phyloP scores from a whole-genome alignment of 2,888 invertebrate species.

The Ormyrus labotus region DNA sequence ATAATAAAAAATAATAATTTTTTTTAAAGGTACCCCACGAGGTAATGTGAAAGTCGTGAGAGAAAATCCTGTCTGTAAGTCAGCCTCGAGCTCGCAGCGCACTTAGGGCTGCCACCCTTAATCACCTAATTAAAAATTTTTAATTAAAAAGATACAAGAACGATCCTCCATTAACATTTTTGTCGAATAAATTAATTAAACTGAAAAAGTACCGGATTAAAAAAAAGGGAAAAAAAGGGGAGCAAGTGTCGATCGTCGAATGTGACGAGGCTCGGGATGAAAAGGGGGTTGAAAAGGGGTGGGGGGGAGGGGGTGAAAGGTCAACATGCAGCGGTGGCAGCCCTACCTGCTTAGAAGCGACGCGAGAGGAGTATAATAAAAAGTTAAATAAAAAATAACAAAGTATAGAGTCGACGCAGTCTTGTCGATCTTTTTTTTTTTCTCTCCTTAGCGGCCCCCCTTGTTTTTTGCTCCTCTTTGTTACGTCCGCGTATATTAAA shows the following conservation, averaged over 20 bases:
- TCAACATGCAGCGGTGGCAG: constrained; percentile 5
- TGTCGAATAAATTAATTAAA: neutral
- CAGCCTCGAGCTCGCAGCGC: constrained; percentile 60
- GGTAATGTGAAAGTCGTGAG: constrained; percentile 74
- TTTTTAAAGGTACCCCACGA: constrained; percentile 75
- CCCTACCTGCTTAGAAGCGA: constrained; percentile 45
- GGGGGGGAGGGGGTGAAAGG: neutral
- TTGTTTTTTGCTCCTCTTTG: constrained; percentile 13
- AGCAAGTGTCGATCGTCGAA: no score
- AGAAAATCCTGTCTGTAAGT: constrained; percentile 72
- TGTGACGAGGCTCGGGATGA: no score
- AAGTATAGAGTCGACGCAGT: constrained; percentile 41
- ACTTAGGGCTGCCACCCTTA: constrained; percentile 44
- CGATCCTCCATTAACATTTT: neutral
- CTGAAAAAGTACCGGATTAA: neutral
- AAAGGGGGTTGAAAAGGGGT: neutral
- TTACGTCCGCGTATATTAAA: neutral
- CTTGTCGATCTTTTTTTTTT: constrained; percentile 34
- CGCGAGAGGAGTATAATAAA: constrained; percentile 55
- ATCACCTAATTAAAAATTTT: constrained; percentile 18
- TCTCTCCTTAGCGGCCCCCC: constrained; percentile 31
- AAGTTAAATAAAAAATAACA: constrained; percentile 40
- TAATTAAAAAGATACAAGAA: neutral
- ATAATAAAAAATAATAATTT: constrained; percentile 61
- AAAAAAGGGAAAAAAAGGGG: constrained; percentile 10